Evolutionary conservation across 2,888 invertebrate species (phyloP).

Genomic region (Parelbella ahira): DNA sequence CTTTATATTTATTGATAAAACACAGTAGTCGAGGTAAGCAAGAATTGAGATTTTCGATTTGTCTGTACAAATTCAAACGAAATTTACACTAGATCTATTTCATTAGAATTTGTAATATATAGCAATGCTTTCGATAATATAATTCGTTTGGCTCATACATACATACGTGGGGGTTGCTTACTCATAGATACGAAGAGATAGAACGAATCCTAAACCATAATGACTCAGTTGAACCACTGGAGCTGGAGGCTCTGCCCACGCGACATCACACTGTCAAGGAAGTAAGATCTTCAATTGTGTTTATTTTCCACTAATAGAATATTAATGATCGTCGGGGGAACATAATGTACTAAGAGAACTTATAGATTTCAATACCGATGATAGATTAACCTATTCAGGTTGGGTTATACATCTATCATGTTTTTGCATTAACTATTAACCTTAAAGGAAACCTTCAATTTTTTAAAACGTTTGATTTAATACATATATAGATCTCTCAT

Average conservation of each 20-base stretch:
- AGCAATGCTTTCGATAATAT: not conserved
- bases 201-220: slow-evolving; percentile 39
- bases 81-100: too few relatives aligned
- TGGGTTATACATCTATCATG: too few relatives aligned
- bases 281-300: slow-evolving; percentile 10
- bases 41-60: not conserved
- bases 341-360: too few relatives aligned
- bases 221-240: slow-evolving; percentile 41
- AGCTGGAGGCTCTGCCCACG: slow-evolving; percentile 45
- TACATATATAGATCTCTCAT: too few relatives aligned
- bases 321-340: not conserved
- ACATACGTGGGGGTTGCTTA: slow-evolving; percentile 44
- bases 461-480: too few relatives aligned
- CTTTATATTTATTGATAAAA: not conserved
- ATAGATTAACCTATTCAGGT: too few relatives aligned
- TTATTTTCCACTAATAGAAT: slow-evolving; percentile 9
- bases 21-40: slow-evolving; percentile 1
- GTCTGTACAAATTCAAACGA: too few relatives aligned
- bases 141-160: not conserved
- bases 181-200: slow-evolving; percentile 43
- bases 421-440: too few relatives aligned
- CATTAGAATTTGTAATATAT: not conserved
- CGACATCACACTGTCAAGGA: slow-evolving; percentile 23
- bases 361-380: too few relatives aligned
- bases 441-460: too few relatives aligned